Evolutionary conservation across 2,797 vertebrate species (phyloP).

Genomic region (Phaenicophaeus curvirostris): DNA sequence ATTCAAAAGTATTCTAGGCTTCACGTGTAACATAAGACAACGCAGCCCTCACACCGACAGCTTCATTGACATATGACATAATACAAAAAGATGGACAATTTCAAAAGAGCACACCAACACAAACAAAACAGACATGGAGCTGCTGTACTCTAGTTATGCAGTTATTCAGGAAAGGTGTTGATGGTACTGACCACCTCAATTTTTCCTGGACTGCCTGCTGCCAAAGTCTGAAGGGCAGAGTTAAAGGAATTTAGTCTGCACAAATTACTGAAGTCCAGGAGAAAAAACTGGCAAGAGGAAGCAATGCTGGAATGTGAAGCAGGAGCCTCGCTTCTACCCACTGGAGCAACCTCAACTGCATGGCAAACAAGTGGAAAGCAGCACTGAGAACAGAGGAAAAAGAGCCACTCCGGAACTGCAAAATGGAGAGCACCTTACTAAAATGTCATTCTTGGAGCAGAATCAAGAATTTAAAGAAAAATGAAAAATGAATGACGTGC

Average conservation of each 20-base stretch:
- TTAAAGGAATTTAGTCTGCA: not conserved
- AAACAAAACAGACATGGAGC: not conserved
- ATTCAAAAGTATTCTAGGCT: not conserved
- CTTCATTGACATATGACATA: not conserved
- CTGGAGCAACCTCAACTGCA: not conserved
- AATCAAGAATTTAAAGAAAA: constrained; percentile 4
- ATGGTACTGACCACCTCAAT: not conserved
- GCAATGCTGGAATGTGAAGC: not conserved
- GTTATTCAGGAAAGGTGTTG: not conserved
- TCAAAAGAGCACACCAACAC: not conserved
- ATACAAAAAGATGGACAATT: not conserved
- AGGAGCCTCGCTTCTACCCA: not conserved
- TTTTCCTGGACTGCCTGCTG: not conserved
- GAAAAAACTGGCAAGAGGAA: not conserved
- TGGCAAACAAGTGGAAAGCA: not conserved
- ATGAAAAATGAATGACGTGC: not conserved
- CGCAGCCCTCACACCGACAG: rapidly evolving
- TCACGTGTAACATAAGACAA: not conserved
- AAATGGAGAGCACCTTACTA: not conserved
- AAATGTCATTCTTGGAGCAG: constrained; percentile 9
- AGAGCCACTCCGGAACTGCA: not conserved
- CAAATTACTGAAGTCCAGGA: not conserved
- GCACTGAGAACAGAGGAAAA: not conserved
- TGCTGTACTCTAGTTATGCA: not conserved
- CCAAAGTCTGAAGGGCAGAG: not conserved